Evolutionary conservation across 2,797 vertebrate genomes (phyloP).

Genomic region (Rhinoraja longicauda): DNA sequence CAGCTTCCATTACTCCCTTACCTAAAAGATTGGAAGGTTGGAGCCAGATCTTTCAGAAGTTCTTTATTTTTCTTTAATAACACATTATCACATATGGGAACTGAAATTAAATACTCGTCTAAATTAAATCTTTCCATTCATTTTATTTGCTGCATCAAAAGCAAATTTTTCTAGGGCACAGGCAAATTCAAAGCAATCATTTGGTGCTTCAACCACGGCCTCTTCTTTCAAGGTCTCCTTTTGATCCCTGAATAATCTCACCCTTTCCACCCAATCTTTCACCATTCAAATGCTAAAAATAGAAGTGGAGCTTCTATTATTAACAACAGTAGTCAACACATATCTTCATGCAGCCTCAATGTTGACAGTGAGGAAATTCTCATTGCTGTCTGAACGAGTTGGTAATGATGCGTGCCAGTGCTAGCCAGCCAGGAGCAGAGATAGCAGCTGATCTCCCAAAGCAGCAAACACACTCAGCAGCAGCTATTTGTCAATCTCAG

Average conservation of each 20-base stretch:
- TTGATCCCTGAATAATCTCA: background rate
- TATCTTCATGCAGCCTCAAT: background rate
- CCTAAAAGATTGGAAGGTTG: background rate
- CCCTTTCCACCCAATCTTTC: background rate
- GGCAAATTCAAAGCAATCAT: background rate
- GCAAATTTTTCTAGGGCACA: background rate
- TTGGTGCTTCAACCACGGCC: background rate
- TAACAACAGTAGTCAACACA: background rate
- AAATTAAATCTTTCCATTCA: background rate
- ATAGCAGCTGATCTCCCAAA: slow-evolving; percentile 1
- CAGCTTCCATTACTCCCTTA: background rate
- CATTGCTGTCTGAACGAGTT: background rate
- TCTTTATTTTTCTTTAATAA: background rate
- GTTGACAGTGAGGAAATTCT: background rate
- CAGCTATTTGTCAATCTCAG: background rate
- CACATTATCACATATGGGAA: background rate
- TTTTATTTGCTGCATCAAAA: background rate
- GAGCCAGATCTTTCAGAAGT: background rate
- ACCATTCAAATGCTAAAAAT: background rate
- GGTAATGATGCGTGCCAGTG: background rate
- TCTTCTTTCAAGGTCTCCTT: background rate
- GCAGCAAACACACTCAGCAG: background rate
- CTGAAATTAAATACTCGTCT: background rate
- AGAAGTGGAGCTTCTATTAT: background rate
- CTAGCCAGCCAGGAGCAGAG: background rate